phyloP scores from a whole-genome alignment of 2,888 invertebrate species.

The Rhingia campestris region DNA sequence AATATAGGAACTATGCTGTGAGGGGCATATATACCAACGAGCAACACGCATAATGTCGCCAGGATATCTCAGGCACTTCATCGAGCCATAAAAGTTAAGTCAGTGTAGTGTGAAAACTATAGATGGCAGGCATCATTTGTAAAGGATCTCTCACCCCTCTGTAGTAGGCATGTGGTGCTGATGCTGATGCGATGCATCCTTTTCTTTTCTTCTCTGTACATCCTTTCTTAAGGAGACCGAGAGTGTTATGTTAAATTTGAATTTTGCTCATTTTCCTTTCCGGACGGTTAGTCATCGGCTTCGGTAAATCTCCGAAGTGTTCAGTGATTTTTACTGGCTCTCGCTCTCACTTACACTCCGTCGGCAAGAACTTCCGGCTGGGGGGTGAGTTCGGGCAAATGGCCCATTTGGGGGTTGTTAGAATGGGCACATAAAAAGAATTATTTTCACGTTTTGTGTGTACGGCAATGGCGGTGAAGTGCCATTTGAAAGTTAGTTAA shows the following conservation, averaged over 20 bases:
- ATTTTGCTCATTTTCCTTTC: slow-evolving; percentile 71
- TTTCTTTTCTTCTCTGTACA: slow-evolving; percentile 59
- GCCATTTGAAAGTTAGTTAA: slow-evolving; percentile 74
- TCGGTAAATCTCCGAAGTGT: slow-evolving; percentile 76
- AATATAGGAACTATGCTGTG: slow-evolving; percentile 5
- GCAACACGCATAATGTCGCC: slow-evolving; percentile 69
- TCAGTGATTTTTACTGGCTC: slow-evolving; percentile 82
- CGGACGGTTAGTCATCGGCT: slow-evolving; percentile 72
- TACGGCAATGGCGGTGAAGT: slow-evolving; percentile 72
- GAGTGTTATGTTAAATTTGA: slow-evolving; percentile 59
- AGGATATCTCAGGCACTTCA: slow-evolving; percentile 72
- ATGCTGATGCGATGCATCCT: slow-evolving; percentile 48
- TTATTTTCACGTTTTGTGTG: slow-evolving; percentile 81
- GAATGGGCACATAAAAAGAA: slow-evolving; percentile 82
- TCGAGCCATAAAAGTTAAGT: slow-evolving; percentile 73
- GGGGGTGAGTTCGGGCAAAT: slow-evolving; percentile 82
- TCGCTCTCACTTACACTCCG: slow-evolving; percentile 17
- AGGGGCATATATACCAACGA: slow-evolving; percentile 46
- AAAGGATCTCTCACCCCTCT: slow-evolving; percentile 47
- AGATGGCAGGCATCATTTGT: slow-evolving; percentile 51
- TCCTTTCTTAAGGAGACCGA: slow-evolving; percentile 60
- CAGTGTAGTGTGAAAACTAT: slow-evolving; percentile 75
- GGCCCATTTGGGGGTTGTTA: slow-evolving; percentile 83
- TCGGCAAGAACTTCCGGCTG: slow-evolving; percentile 3
- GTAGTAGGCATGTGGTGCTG: slow-evolving; percentile 1